phyloP scores from a whole-genome alignment of 2,888 invertebrate genomes.

The Blera fallax region DNA sequence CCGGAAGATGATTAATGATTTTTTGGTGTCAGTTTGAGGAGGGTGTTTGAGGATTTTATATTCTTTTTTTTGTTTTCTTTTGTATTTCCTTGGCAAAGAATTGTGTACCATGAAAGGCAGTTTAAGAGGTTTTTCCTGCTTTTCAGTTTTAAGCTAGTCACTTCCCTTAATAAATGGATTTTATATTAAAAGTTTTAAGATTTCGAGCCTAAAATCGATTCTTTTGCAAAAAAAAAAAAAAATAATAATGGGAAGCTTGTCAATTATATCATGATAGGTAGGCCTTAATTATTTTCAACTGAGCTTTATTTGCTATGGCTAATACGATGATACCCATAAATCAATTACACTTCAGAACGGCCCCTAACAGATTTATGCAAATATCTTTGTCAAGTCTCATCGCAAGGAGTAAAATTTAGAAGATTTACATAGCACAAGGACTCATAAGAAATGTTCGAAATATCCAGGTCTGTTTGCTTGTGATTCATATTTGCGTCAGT shows the following conservation, averaged over 20 bases:
- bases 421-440: too few relatives aligned
- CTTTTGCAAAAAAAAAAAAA: background rate
- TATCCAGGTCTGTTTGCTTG: too few relatives aligned
- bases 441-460: too few relatives aligned
- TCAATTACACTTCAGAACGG: too few relatives aligned
- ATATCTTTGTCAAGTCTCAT: too few relatives aligned
- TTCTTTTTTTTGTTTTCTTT: background rate
- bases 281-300: background rate
- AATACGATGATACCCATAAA: conserved; percentile 9
- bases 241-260: background rate
- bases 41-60: conserved; percentile 10
- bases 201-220: background rate
- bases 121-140: conserved; percentile 31
- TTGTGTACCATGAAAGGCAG: conserved; percentile 30
- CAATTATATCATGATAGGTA: conserved; percentile 39
- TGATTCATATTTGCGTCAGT: too few relatives aligned
- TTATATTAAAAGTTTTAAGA: conserved; percentile 35
- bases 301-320: conserved; percentile 20
- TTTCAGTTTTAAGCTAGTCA: conserved; percentile 53
- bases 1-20: conserved; percentile 68
- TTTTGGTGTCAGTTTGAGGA: conserved; percentile 61
- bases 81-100: conserved; percentile 14
- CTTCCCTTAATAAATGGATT: conserved; percentile 53
- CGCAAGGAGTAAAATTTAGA: too few relatives aligned
- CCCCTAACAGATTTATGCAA: too few relatives aligned